Evolutionary conservation across 2,888 invertebrate species (phyloP), one percentile per base, ranked within the genome.

Genomic region (Carpatolechia fugitivella): DNA sequence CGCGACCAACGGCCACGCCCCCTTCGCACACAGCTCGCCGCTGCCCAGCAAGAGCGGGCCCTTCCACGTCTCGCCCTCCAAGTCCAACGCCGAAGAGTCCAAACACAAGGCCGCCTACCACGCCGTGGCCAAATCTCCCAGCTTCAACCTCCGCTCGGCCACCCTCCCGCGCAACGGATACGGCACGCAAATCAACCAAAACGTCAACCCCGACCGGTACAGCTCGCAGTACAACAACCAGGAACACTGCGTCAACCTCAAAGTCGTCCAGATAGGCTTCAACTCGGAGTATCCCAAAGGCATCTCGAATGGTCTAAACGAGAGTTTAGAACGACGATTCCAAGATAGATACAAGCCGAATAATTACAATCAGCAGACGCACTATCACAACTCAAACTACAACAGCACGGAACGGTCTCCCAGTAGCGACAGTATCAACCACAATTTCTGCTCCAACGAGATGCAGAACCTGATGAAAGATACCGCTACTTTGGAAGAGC

Each of bases 121-220:
- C 5, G 74, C 76, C 10, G 83, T 87, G 20, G 72, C 85, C 1
- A 90, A 90, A 66, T 90, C 90, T 3, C 90, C 90, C 47, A 90
- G 84, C 63, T 88, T 90, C 66, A 86, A 88, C 55, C 68, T 88
- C 36, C 80, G 95, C 38, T 94, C 95, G 0, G 93, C 94, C 18
- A 95, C 95, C 1, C 78, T 95, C 50, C 95, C 95, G 0, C 91
- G 95, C 57, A 95, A 95, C 65, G 93, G 93, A 30, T 94, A 90
- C 62, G 83, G 81, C 5, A 85, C 74, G 58, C 81, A 79, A 8
- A 78, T 76, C 58, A 84, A 73, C 59, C 87, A 80, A 58, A 86
- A 84, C 55, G 86, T 89, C 1, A 90, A 90, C 60, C 88, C 89
- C 1, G 87, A 90, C 61, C 69, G 91, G 63, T 89, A 91, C 76